A percentile compares a stretch with the other conserved stretches of the same genome.
phyloP scores from a whole-genome alignment of 2,888 invertebrate species.

The Mamestra brassicae region DNA sequence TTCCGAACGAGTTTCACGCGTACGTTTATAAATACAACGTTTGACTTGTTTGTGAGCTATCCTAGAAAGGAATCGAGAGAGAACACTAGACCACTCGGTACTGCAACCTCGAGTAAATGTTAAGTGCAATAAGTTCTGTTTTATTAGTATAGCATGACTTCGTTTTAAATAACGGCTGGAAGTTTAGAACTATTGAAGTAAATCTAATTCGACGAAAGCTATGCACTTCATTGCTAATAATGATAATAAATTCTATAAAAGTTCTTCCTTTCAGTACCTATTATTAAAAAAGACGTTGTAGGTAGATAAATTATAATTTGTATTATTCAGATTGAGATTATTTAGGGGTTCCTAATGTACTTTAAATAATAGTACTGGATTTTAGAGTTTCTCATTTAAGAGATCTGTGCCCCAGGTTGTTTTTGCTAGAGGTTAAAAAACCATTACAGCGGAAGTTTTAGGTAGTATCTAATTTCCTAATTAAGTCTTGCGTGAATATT shows the following conservation, averaged over 20 bases:
- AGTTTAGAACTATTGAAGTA: constrained; percentile 35
- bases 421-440: too few species aligned
- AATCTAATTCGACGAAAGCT: constrained; percentile 14
- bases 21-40: constrained; percentile 23
- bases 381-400: too few species aligned
- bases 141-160: constrained; percentile 38
- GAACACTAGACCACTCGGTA: constrained; percentile 19
- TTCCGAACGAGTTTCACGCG: constrained; percentile 45
- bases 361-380: too few species aligned
- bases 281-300: too few species aligned
- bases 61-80: constrained; percentile 19
- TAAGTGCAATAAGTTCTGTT: constrained; percentile 21
- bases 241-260: constrained; percentile 9
- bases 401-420: too few species aligned
- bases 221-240: background rate
- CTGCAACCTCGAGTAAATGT: constrained; percentile 25
- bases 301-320: too few species aligned
- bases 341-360: too few species aligned
- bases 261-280: background rate
- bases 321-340: too few species aligned
- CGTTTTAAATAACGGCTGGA: constrained; percentile 25
- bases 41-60: constrained; percentile 8
- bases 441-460: too few species aligned
- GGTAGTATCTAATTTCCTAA: too few species aligned
- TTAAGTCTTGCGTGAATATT: too few species aligned